Evolutionary conservation across 2,888 invertebrate genomes (phyloP).

Genomic region (Nomada fabriciana): DNA sequence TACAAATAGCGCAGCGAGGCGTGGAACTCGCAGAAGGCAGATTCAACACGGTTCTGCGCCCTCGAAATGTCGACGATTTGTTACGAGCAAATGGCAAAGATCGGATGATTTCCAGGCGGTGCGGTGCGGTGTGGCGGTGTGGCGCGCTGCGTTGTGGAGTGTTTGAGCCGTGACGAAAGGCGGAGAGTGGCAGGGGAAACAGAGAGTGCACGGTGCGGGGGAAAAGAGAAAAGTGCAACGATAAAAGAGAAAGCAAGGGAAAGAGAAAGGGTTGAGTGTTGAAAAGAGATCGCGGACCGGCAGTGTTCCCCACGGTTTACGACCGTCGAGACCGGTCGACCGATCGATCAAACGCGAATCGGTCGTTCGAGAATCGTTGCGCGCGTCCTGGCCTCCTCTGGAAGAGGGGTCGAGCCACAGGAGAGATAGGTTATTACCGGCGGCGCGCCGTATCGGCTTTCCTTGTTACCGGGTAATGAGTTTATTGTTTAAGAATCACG

Average conservation of each 20-base stretch:
- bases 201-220: slow-evolving; percentile 16
- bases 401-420: slow-evolving; percentile 31
- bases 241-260: slow-evolving; percentile 18
- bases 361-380: slow-evolving; percentile 63
- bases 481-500: slow-evolving; percentile 80
- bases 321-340: slow-evolving; percentile 59
- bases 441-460: slow-evolving; percentile 63
- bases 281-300: slow-evolving; percentile 29
- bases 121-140: neutral
- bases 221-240: neutral
- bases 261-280: slow-evolving; percentile 23
- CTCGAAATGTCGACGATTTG: slow-evolving; percentile 62
- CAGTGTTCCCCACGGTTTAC: slow-evolving; percentile 60
- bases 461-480: slow-evolving; percentile 78
- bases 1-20: slow-evolving; percentile 56
- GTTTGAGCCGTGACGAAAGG: slow-evolving; percentile 46
- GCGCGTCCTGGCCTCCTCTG: slow-evolving; percentile 55
- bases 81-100: slow-evolving; percentile 76
- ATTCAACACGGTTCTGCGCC: slow-evolving; percentile 50
- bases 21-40: slow-evolving; percentile 44
- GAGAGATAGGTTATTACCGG: slow-evolving; percentile 75
- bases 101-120: slow-evolving; percentile 61
- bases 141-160: slow-evolving; percentile 50
- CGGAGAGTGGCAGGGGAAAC: slow-evolving; percentile 3
- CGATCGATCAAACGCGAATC: slow-evolving; percentile 73